A percentile compares a stretch with the other conserved stretches of the same genome.
These are phyloP conservation scores for Cyprinella venusta DNA, from an alignment of 2,797 vertebrate species.

Conservation along the genomic window DNA sequence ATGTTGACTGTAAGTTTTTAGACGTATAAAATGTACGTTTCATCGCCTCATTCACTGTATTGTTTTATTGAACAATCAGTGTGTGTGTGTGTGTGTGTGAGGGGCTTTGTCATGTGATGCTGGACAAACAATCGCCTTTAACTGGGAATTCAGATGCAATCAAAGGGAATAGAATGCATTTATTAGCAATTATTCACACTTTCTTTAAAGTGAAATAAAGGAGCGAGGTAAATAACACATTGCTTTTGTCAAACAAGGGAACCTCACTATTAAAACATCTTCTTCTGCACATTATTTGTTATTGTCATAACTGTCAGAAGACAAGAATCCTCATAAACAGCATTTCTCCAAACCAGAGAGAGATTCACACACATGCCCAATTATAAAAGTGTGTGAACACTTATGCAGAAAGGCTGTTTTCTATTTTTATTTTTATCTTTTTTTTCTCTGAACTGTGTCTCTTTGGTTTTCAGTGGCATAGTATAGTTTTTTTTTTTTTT, in stretches of 20 bases:
- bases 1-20: neutral
- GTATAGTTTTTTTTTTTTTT: too few relatives aligned
- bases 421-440: neutral
- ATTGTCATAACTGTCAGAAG: neutral
- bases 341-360: neutral
- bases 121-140: too few relatives aligned
- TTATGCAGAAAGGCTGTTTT: too few relatives aligned
- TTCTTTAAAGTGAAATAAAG: neutral
- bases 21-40: constrained; percentile 4
- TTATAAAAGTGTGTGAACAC: too few relatives aligned
- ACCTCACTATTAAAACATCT: neutral
- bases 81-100: neutral
- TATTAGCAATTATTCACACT: neutral
- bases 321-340: neutral
- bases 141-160: neutral
- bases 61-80: constrained; percentile 8
- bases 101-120: neutral
- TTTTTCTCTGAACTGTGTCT: neutral
- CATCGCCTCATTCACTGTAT: neutral
- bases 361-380: neutral
- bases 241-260: too few relatives aligned
- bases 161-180: neutral
- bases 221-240: neutral
- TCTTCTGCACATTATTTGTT: neutral
- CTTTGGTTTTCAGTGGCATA: too few relatives aligned